phyloP scores from a whole-genome alignment of 2,113 vertebrate genomes.

The Gila orcuttii region DNA sequence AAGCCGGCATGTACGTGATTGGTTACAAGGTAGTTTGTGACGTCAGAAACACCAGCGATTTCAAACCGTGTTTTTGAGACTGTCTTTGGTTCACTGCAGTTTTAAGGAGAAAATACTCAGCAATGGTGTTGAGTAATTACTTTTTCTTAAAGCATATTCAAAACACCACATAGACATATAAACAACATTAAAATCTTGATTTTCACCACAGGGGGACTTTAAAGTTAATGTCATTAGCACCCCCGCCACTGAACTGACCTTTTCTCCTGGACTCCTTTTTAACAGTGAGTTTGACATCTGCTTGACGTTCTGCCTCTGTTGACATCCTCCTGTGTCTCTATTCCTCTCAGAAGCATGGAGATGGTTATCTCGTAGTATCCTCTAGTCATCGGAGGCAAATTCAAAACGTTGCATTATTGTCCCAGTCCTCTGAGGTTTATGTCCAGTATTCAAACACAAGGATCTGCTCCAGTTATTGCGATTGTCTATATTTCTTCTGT shows the following conservation, averaged over 20 bases:
- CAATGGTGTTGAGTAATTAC: too few species aligned
- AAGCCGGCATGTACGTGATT: too few species aligned
- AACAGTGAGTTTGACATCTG: constrained; percentile 97
- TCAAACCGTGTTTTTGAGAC: too few species aligned
- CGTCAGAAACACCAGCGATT: too few species aligned
- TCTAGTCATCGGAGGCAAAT: constrained; percentile 43
- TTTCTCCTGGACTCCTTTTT: constrained; percentile 97
- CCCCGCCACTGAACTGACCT: constrained; percentile 74
- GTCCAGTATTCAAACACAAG: background rate
- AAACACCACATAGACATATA: too few species aligned
- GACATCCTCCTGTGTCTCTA: constrained; percentile 86
- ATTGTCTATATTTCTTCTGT: background rate
- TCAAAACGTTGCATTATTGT: background rate
- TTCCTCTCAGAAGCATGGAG: constrained; percentile 61
- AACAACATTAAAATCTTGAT: too few species aligned
- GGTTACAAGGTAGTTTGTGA: too few species aligned
- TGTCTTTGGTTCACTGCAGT: too few species aligned
- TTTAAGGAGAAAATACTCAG: too few species aligned
- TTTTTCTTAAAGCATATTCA: too few species aligned
- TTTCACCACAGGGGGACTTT: too few species aligned
- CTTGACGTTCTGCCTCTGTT: constrained; percentile 98
- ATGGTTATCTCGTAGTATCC: constrained; percentile 70
- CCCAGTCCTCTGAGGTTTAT: constrained; percentile 14
- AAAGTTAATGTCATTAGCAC: background rate
- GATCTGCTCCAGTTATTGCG: background rate